Conservation (phyloP, 2,888 invertebrate genomes). For the Trissolcus brochymenae region DNA sequence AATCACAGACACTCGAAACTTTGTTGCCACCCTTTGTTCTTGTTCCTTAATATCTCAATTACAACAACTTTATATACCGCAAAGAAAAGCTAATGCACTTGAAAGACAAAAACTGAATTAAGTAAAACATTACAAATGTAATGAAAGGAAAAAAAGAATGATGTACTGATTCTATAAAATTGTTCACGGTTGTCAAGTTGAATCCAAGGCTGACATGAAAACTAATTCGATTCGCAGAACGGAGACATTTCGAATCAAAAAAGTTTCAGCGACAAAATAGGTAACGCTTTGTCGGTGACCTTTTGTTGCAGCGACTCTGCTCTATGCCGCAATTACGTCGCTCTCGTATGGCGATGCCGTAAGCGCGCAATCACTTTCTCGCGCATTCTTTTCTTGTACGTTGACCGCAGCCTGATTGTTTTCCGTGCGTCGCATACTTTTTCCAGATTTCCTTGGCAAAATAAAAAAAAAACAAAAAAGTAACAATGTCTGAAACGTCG, state of each 20-base stretch:
- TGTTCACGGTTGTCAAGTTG: no score
- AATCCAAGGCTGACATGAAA: neutral
- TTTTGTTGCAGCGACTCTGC: slow-evolving; percentile 35
- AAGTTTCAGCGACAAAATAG: slow-evolving; percentile 9
- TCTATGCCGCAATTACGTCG: slow-evolving; percentile 46
- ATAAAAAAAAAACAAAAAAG: no score
- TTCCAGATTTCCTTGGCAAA: slow-evolving; percentile 4
- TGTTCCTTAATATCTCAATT: no score
- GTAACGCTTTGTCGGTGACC: slow-evolving; percentile 33
- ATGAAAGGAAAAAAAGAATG: no score
- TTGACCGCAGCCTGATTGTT: slow-evolving; percentile 43
- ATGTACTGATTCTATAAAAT: no score
- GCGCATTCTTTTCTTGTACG: slow-evolving; percentile 56
- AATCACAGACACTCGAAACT: neutral
- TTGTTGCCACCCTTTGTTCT: neutral
- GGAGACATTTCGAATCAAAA: slow-evolving; percentile 5
- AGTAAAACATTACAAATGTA: no score
- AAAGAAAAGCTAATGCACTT: no score
- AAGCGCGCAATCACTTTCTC: slow-evolving; percentile 55
- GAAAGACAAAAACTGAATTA: no score
- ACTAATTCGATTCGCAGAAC: neutral
- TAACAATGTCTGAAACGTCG: no score
- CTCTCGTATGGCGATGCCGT: slow-evolving; percentile 44
- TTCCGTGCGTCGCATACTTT: slow-evolving; percentile 47
- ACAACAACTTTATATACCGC: no score